phyloP scores from a whole-genome alignment of 2,888 invertebrate species.

The Xestobium rufovillosum region DNA sequence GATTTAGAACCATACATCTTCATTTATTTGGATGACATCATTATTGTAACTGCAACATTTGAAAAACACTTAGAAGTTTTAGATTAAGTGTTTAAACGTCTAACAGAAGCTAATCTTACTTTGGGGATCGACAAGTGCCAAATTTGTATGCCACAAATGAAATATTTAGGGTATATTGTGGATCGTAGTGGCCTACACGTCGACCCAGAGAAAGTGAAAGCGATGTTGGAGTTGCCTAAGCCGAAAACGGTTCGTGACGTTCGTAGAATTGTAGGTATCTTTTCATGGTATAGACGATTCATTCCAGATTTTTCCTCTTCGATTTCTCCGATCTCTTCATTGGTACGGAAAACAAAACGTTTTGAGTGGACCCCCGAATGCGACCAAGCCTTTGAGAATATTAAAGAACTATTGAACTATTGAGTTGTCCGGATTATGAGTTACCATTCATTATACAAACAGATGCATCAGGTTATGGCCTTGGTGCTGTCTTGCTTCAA shows the following conservation, averaged over 20 bases:
- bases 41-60: conserved; percentile 8
- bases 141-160: conserved; percentile 17
- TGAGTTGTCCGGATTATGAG: conserved; percentile 12
- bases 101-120: conserved; percentile 12
- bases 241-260: too few relatives aligned
- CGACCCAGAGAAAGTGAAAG: too few relatives aligned
- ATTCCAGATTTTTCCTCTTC: too few relatives aligned
- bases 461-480: conserved; percentile 15
- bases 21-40: conserved; percentile 16
- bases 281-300: too few relatives aligned
- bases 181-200: conserved; percentile 13
- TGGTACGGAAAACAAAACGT: too few relatives aligned
- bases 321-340: too few relatives aligned
- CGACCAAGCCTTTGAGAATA: conserved; percentile 7
- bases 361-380: conserved; percentile 10
- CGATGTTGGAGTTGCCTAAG: too few relatives aligned
- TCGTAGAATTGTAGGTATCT: too few relatives aligned
- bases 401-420: conserved; percentile 6
- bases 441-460: too few relatives aligned
- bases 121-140: conserved; percentile 16
- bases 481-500: conserved; percentile 18
- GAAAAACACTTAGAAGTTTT: conserved; percentile 9
- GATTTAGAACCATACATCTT: conserved; percentile 17
- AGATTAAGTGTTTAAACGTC: conserved; percentile 6
- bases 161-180: conserved; percentile 17